Evolutionary conservation across 1,140 invertebrate genomes (phyloP).

Genomic region (Maniola jurtina): DNA sequence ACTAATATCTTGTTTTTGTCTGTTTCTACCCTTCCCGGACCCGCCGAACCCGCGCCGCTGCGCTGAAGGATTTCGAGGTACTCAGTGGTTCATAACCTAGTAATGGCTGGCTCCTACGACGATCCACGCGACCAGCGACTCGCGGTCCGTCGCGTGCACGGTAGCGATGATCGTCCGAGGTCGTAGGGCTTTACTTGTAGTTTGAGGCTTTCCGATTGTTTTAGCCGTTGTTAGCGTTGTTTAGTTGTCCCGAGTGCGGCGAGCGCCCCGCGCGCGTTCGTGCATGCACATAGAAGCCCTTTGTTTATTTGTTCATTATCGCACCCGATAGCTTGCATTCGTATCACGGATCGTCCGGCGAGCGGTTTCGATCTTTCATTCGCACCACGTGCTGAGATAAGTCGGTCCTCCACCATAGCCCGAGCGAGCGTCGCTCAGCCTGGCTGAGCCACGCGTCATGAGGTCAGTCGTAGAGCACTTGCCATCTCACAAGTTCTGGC

Average conservation of each 20-base stretch:
- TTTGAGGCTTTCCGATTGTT: slow-evolving; percentile 80
- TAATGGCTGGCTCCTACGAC: slow-evolving; percentile 78
- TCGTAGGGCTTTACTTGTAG: slow-evolving; percentile 81
- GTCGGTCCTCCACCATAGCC: slow-evolving; percentile 54
- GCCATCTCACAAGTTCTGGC: slow-evolving; percentile 69
- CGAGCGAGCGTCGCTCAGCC: slow-evolving; percentile 56
- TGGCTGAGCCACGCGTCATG: slow-evolving; percentile 58
- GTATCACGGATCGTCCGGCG: slow-evolving; percentile 71
- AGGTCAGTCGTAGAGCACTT: slow-evolving; percentile 74
- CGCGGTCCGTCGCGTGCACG: slow-evolving; percentile 57
- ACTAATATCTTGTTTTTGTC: slow-evolving; percentile 76
- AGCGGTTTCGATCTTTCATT: slow-evolving; percentile 63
- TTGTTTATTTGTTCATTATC: slow-evolving; percentile 75
- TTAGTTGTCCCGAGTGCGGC: slow-evolving; percentile 77
- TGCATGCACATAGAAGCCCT: slow-evolving; percentile 76
- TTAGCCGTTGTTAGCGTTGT: slow-evolving; percentile 79
- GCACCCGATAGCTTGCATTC: slow-evolving; percentile 76
- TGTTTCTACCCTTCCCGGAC: slow-evolving; percentile 72
- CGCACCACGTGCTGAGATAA: slow-evolving; percentile 54
- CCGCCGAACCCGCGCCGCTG: slow-evolving; percentile 74
- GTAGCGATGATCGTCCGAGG: slow-evolving; percentile 75
- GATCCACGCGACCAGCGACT: slow-evolving; percentile 72
- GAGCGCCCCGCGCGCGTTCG: slow-evolving; percentile 69
- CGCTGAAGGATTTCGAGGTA: slow-evolving; percentile 88
- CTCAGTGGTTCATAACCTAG: slow-evolving; percentile 78